These are phyloP conservation scores for Anthopleura xanthogrammica DNA, from an alignment of 92 coral and sea anemone genomes.

Conservation along the genomic window DNA sequence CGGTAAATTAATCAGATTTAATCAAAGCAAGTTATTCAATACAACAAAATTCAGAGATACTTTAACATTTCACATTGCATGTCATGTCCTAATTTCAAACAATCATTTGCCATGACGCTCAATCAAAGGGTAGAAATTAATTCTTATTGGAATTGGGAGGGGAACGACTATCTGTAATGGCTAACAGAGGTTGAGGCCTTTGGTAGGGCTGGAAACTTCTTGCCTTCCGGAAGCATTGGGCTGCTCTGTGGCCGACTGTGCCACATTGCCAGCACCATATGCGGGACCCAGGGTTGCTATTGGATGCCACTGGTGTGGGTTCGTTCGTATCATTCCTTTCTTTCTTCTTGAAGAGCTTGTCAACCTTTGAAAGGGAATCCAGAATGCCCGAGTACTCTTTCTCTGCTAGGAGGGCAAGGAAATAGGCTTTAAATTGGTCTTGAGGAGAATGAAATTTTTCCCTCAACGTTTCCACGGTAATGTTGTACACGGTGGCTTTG, in stretches of 20 bases:
- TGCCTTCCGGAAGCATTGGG: no score
- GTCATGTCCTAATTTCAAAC: no score
- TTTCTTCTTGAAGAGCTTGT: constrained; percentile 20
- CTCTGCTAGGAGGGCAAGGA: constrained; percentile 38
- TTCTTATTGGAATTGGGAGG: no score
- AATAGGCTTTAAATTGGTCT: constrained; percentile 27
- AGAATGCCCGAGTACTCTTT: constrained; percentile 26
- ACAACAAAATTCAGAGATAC: no score
- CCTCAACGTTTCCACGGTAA: background rate
- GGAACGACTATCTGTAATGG: no score
- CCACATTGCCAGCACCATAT: constrained; percentile 20
- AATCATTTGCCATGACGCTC: no score
- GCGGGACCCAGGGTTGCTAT: constrained; percentile 6
- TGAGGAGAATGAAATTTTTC: constrained; percentile 13
- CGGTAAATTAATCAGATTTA: no score
- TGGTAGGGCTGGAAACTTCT: no score
- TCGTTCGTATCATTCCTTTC: background rate
- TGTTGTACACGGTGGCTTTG: background rate
- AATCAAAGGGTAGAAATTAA: no score
- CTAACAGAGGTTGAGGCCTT: no score
- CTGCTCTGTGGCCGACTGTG: constrained; percentile 1
- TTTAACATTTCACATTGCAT: no score
- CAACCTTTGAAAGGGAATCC: constrained; percentile 33
- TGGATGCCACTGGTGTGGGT: background rate
- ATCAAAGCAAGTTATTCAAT: no score